phyloP scores from a whole-genome alignment of 2,797 vertebrate species.

The Amazonetta brasiliensis region DNA sequence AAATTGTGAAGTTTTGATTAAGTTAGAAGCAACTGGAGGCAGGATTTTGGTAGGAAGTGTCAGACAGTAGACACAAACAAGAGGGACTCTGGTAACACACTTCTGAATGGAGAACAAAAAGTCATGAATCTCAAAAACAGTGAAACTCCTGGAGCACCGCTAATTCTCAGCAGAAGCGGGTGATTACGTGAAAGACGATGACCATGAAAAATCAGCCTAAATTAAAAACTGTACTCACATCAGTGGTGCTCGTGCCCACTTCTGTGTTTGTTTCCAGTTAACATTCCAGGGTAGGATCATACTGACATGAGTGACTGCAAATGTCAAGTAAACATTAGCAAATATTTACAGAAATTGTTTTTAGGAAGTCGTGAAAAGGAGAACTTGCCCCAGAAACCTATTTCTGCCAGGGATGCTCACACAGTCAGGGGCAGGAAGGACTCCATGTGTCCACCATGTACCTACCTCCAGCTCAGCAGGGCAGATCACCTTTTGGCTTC shows the following conservation, averaged over 20 bases:
- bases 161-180: not conserved
- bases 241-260: not conserved
- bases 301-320: not conserved
- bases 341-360: conserved; percentile 2
- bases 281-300: not conserved
- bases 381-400: not conserved
- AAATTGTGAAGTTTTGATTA: not conserved
- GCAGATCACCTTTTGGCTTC: not conserved
- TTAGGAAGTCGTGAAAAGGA: not conserved
- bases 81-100: not conserved
- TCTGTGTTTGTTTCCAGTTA: conserved; percentile 35
- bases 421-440: not conserved
- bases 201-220: conserved; percentile 40
- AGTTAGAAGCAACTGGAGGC: conserved; percentile 4
- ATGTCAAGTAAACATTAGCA: conserved; percentile 23
- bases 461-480: not conserved
- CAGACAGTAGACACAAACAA: conserved; percentile 31
- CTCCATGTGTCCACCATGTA: accelerated
- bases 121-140: not conserved
- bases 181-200: not conserved
- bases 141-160: not conserved
- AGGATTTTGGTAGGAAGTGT: conserved; percentile 10
- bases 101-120: conserved; percentile 3
- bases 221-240: conserved; percentile 15
- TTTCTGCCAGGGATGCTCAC: not conserved